Evolutionary conservation across 2,888 invertebrate species (phyloP).

Genomic region (Polymixis lichenea): DNA sequence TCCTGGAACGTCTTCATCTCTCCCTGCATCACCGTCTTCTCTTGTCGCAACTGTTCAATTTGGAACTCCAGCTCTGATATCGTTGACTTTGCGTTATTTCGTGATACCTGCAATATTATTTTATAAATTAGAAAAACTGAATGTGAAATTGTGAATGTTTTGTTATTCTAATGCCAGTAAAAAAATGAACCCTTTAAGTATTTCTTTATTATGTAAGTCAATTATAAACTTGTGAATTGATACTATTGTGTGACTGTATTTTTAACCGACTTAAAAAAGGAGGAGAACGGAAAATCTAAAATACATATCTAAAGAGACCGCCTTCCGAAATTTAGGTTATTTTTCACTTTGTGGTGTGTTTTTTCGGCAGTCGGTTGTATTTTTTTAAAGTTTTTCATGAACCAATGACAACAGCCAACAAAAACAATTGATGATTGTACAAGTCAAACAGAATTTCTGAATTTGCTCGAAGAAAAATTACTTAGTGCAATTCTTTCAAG

Average conservation of each 20-base stretch:
- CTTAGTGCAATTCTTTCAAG: background rate
- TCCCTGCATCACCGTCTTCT: constrained; percentile 92
- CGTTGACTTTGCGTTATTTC: constrained; percentile 96
- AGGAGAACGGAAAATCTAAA: too few species aligned
- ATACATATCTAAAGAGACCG: too few species aligned
- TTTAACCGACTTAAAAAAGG: too few species aligned
- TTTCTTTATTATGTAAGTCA: background rate
- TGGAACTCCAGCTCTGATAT: constrained; percentile 96
- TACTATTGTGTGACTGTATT: background rate
- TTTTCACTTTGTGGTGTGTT: too few species aligned
- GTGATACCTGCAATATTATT: constrained; percentile 90
- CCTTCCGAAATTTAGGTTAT: too few species aligned
- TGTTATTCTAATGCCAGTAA: background rate
- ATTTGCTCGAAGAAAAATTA: too few species aligned
- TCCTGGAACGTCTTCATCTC: constrained; percentile 95
- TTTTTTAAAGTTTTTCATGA: background rate
- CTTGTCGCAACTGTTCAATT: constrained; percentile 93
- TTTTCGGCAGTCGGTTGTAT: too few species aligned
- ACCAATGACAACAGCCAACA: background rate
- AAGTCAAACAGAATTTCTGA: background rate
- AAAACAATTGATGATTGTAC: background rate
- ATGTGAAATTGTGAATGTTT: background rate
- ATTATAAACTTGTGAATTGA: background rate
- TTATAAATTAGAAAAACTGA: background rate
- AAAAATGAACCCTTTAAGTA: background rate